Conservation (phyloP, 1,140 invertebrate genomes). For the Hyles euphorbiae region DNA sequence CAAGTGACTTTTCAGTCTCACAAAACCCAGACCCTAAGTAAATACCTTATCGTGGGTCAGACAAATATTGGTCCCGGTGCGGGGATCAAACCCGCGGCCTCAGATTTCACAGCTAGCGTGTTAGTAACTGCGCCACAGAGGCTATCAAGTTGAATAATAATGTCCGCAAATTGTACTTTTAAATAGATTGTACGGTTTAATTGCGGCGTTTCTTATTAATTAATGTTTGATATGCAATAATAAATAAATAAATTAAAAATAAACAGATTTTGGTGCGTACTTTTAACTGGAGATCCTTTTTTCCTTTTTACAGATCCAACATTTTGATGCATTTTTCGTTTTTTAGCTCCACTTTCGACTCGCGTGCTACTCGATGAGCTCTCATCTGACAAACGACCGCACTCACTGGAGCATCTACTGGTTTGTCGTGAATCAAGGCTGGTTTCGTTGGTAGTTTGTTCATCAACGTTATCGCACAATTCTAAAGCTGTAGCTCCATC, state of each 20-base stretch:
- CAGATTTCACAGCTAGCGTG: too few species aligned
- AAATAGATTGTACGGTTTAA: too few species aligned
- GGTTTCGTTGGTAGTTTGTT: slow-evolving; percentile 31
- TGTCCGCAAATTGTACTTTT: too few species aligned
- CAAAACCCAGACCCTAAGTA: too few species aligned
- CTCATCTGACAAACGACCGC: slow-evolving; percentile 61
- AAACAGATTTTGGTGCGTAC: slow-evolving; percentile 20
- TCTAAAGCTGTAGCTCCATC: slow-evolving; percentile 53
- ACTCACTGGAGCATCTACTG: slow-evolving; percentile 66
- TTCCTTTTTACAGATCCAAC: slow-evolving; percentile 45
- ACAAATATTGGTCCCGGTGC: too few species aligned
- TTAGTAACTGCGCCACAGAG: too few species aligned
- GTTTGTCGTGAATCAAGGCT: slow-evolving; percentile 52
- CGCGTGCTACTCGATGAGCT: slow-evolving; percentile 55
- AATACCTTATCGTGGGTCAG: too few species aligned
- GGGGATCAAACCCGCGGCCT: too few species aligned
- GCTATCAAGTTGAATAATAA: too few species aligned
- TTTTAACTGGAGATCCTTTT: slow-evolving; percentile 34
- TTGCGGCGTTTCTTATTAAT: too few species aligned
- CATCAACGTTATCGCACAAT: slow-evolving; percentile 35
- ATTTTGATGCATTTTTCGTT: slow-evolving; percentile 48
- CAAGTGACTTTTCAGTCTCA: too few species aligned
- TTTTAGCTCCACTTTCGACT: slow-evolving; percentile 41
- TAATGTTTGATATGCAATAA: neutral
- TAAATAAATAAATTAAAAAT: neutral